Conservation (phyloP, 2,888 invertebrate species). For the Drosophila picticornis region DNA sequence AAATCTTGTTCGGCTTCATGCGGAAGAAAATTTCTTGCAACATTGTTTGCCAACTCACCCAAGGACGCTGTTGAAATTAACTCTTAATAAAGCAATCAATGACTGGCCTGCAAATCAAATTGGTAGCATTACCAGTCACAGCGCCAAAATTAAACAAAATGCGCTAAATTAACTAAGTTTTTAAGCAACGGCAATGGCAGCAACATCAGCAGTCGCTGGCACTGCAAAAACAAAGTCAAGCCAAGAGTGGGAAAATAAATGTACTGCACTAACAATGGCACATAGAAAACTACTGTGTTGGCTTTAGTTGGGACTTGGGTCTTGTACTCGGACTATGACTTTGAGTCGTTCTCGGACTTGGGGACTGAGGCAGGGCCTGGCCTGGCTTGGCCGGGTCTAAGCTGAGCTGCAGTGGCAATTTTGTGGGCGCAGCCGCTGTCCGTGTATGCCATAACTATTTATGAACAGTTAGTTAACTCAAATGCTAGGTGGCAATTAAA, state of each 20-base stretch:
- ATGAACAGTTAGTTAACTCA: constrained; percentile 81
- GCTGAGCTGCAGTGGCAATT: constrained; percentile 58
- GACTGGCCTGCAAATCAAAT: constrained; percentile 75
- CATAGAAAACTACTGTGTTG: constrained; percentile 24
- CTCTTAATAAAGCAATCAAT: constrained; percentile 81
- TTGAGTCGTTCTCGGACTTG: constrained; percentile 51
- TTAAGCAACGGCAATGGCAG: constrained; percentile 47
- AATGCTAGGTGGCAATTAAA: constrained; percentile 81
- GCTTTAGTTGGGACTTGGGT: constrained; percentile 23
- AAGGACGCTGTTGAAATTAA: constrained; percentile 74
- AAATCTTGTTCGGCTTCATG: constrained; percentile 26
- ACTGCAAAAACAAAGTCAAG: constrained; percentile 46
- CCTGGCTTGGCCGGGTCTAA: constrained; percentile 18
- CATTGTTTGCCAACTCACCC: constrained; percentile 39
- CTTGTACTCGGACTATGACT: constrained; percentile 24
- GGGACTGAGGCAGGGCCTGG: constrained; percentile 33
- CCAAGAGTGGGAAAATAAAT: constrained; percentile 79
- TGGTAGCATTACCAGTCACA: constrained; percentile 59
- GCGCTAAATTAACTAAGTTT: constrained; percentile 77
- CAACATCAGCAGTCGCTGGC: not conserved
- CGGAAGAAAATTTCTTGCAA: constrained; percentile 63
- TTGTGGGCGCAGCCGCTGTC: constrained; percentile 80
- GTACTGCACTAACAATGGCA: constrained; percentile 75
- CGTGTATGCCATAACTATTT: constrained; percentile 82
- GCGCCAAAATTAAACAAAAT: constrained; percentile 72